These are phyloP conservation scores for Tachypleus tridentatus DNA, from an alignment of 1,140 invertebrate genomes.

Conservation along the genomic window DNA sequence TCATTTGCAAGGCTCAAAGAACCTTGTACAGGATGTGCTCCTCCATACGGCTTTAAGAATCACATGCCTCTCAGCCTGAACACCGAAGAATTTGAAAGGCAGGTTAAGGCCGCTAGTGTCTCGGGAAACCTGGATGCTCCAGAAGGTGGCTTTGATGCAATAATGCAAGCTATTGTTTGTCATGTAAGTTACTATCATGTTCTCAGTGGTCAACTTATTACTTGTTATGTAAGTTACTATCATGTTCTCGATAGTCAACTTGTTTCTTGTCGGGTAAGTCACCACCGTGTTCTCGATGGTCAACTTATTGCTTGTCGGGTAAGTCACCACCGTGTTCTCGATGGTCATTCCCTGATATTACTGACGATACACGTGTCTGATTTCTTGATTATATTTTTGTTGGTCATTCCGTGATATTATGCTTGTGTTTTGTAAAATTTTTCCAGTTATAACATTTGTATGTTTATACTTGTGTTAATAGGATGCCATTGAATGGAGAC, in stretches of 20 bases:
- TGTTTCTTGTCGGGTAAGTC: conserved; percentile 21
- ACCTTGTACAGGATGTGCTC: conserved; percentile 70
- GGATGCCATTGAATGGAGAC: conserved; percentile 59
- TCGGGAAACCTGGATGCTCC: conserved; percentile 97
- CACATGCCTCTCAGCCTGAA: conserved; percentile 76
- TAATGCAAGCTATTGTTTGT: conserved; percentile 63
- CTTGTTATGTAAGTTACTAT: conserved; percentile 18
- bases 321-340: no score
- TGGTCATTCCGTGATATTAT: no score
- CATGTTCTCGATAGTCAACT: no score
- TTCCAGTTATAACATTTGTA: no score
- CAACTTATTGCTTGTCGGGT: conserved; percentile 41
- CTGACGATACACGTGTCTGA: no score
- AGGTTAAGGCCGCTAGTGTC: conserved; percentile 43
- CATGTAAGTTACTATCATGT: conserved; percentile 9
- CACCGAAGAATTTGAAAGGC: conserved; percentile 43
- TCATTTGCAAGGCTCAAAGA: conserved; percentile 59
- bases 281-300: no score
- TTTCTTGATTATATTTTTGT: no score
- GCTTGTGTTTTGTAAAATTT: no score
- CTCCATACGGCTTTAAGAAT: conserved; percentile 88
- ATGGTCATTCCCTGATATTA: no score
- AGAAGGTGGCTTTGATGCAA: conserved; percentile 97
- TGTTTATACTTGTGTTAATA: no score
- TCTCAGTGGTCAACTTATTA: conserved; percentile 52